phyloP scores from a whole-genome alignment of 2,888 invertebrate genomes.

The Philopedon plagiatum region DNA sequence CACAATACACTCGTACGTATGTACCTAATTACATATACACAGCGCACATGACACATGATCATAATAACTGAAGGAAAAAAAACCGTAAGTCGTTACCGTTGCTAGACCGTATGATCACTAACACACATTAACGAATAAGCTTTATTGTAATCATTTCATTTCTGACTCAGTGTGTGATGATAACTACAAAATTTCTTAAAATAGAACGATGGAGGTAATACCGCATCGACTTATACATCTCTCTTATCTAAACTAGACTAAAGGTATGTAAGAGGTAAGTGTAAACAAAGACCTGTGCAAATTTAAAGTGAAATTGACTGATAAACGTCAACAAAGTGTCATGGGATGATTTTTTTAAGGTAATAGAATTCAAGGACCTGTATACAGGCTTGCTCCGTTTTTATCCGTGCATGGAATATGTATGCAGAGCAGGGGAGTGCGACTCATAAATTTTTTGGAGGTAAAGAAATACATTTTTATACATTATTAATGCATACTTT shows the following conservation, averaged over 20 bases:
- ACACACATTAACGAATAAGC: not conserved
- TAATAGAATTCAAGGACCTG: too few relatives aligned
- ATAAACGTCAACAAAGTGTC: too few relatives aligned
- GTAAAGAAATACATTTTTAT: too few relatives aligned
- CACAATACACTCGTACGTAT: not conserved
- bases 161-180: slow-evolving; percentile 14
- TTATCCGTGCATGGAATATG: too few relatives aligned
- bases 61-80: not conserved
- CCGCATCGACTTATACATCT: slow-evolving; percentile 3
- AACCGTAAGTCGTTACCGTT: slow-evolving; percentile 1
- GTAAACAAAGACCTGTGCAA: not conserved
- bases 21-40: not conserved
- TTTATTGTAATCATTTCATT: not conserved
- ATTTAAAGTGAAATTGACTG: slow-evolving; percentile 2
- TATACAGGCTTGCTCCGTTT: too few relatives aligned
- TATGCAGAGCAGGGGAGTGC: too few relatives aligned
- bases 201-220: slow-evolving; percentile 34
- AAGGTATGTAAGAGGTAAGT: not conserved
- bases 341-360: too few relatives aligned
- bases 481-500: too few relatives aligned
- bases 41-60: not conserved
- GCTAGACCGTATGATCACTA: not conserved
- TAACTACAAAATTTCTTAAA: slow-evolving; percentile 20
- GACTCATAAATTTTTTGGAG: too few relatives aligned
- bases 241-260: slow-evolving; percentile 2